Evolutionary conservation across 2,113 vertebrate species (phyloP), one percentile per base, ranked within the genome.

Genomic region (Acanthisitta chloris): DNA sequence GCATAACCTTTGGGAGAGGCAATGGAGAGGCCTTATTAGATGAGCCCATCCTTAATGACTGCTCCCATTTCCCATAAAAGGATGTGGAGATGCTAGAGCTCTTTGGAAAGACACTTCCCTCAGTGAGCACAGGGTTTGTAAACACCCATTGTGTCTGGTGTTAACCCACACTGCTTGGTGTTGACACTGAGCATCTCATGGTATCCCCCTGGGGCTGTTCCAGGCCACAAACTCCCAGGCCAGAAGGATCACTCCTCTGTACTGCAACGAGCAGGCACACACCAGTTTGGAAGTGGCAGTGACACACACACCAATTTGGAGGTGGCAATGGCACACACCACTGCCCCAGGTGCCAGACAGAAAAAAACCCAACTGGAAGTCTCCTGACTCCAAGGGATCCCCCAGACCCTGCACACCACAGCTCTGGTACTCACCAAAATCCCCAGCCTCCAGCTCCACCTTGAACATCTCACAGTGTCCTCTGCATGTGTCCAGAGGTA

Each of bases 361-460:
- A 28, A 70, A 17, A 17, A 86, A 21, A 45, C 7, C 14, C 40
- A 59, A 57, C 38, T 61, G 25, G 71, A 61, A 91, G 17, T 4
- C 49, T 29, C 25, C 78, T 67, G 46, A 33, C 45, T 46, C 25
- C 61, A 73, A 59, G 54, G 24, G 54, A 81, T 48, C 40, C 55
- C 45, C 74, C 55, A 85, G 58, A 15, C 46, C 69, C 74, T 42
- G 43, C 15, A 9, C 0, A 2, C 36, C 73, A 17, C 43, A 89
- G 45, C 48, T 51, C 42, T 3, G 2, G 25, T 67, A 96, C 98
- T 77, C 97, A 98, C 98, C 98, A 24, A 98, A 8, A 87, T 98
- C 98, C 17, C 98, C 98, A 12, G 98, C 93, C 81, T 97, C 97
- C 46, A 98, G 69, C 1, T 98, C 97, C 93, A 97, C 73, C 18